Evolutionary conservation across 2,888 invertebrate genomes (phyloP).

Genomic region (Brachypterus glaber): DNA sequence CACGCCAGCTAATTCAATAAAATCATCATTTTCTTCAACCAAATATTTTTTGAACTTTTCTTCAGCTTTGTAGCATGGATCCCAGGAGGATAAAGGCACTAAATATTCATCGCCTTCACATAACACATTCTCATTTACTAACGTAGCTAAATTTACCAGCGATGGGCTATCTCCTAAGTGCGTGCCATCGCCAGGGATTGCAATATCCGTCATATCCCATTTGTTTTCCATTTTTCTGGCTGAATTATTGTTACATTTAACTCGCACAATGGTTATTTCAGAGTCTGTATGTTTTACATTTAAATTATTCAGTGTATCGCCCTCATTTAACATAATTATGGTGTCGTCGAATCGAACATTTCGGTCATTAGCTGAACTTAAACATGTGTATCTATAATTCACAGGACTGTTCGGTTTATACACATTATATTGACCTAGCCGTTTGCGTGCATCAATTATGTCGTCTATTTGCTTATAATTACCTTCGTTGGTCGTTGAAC

Average conservation of each 20-base stretch:
- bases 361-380: conserved; percentile 19
- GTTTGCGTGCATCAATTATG: conserved; percentile 36
- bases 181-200: conserved; percentile 47
- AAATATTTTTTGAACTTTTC: conserved; percentile 9
- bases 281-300: conserved; percentile 49
- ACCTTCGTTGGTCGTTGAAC: conserved; percentile 13
- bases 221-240: conserved; percentile 35
- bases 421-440: conserved; percentile 35
- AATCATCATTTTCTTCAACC: not conserved
- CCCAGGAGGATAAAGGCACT: conserved; percentile 51
- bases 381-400: conserved; percentile 28
- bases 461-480: conserved; percentile 36
- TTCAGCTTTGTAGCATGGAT: conserved; percentile 33
- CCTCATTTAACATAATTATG: conserved; percentile 25
- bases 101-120: conserved; percentile 42
- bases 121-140: conserved; percentile 37
- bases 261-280: conserved; percentile 49
- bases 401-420: conserved; percentile 21
- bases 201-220: conserved; percentile 42
- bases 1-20: conserved; percentile 11
- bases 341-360: conserved; percentile 26
- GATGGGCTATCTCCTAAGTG: conserved; percentile 50
- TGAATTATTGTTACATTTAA: conserved; percentile 39
- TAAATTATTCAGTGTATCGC: conserved; percentile 23
- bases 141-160: conserved; percentile 49